Evolutionary conservation across 2,797 vertebrate genomes (phyloP), one percentile per base, ranked within the genome.

Genomic region (Alectoris magna): DNA sequence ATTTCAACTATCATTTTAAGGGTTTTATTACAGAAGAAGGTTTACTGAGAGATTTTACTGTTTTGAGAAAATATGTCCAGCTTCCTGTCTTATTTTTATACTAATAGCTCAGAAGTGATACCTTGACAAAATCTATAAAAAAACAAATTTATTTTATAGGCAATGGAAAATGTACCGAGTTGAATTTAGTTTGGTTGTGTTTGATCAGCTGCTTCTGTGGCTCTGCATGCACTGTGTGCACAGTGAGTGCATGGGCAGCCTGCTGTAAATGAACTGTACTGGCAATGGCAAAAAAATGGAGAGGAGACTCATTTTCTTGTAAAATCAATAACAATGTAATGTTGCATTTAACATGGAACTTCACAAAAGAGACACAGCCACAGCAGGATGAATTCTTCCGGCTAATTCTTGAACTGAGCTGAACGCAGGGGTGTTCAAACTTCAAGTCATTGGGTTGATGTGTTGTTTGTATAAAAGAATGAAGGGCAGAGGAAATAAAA

Each of bases 1-100:
- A 34, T 93, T 96, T 92, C 63, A 91, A 83, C 79, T 44, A 49
- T 27, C 12, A 19, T 91, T 83, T 88, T 36, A 78, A 74, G 22
- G 44, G 10, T 73, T 97, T 96, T 95, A 75, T 84, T 93, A n/a
- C 14, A 88, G 66, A 84, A 92, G 58, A 69, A 79, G 76, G 64
- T 91, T 90, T 94, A 91, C 59, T 75, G 87, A 93, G 56, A 1
- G 2, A 74, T 95, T 96, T 93, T 84, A 90, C 43, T 55, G 29
- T 63, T 80, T 87, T 69, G 39, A 92, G 81, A 91, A 90, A 88
- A 84, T 53, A 56, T 69, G 26, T 92, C 77, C 60, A 72, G 66
- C 79, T 94, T 88, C 72, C 73, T 84, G 60, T 56, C 56, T 56
- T 83, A 76, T 84, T 96, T 96, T 92, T 78, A 86, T 9, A 86